These are phyloP conservation scores for Beaufortia kweichowensis DNA, from an alignment of 2,113 vertebrate species.

Conservation along the genomic window DNA sequence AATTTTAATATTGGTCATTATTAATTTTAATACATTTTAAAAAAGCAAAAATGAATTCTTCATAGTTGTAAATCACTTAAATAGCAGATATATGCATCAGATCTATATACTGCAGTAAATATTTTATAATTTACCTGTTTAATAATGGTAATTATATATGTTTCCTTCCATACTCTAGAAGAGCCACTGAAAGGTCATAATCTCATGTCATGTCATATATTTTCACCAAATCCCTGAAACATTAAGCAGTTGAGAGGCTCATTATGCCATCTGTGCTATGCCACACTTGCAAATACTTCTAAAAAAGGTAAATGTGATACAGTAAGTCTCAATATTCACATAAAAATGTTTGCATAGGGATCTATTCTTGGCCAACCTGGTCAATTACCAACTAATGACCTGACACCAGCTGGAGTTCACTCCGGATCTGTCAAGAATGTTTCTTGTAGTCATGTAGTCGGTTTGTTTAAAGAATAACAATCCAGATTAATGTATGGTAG, in stretches of 20 bases:
- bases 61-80: no score
- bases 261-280: neutral
- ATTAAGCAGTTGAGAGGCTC: constrained; percentile 2
- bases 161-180: neutral
- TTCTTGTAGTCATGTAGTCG: no score
- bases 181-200: neutral
- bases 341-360: neutral
- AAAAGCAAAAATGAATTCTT: no score
- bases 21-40: no score
- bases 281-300: constrained; percentile 12
- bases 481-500: neutral
- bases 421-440: neutral
- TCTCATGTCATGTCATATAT: constrained; percentile 5
- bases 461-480: no score
- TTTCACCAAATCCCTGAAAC: neutral
- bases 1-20: no score
- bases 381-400: constrained; percentile 19
- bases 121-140: no score
- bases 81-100: no score
- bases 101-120: no score
- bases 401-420: constrained; percentile 14
- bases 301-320: constrained; percentile 12
- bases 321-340: constrained; percentile 9
- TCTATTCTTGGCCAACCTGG: constrained; percentile 2
- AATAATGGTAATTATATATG: neutral